Evolutionary conservation across 1,140 invertebrate species (phyloP).

Genomic region (Daktulosphaira vitifoliae): DNA sequence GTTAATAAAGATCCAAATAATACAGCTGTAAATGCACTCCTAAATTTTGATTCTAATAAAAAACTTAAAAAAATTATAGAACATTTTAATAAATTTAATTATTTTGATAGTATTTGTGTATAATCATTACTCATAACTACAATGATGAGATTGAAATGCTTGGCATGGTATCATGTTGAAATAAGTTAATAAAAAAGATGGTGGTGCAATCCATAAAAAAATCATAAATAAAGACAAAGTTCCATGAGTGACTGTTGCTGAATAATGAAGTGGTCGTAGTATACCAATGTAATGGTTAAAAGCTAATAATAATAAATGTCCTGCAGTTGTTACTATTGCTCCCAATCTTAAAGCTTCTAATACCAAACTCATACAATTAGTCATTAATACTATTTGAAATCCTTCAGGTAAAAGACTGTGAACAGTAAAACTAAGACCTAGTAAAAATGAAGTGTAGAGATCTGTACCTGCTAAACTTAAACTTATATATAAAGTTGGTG

Average conservation of each 20-base stretch:
- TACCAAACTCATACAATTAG: constrained; percentile 42
- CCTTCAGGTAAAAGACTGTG: constrained; percentile 47
- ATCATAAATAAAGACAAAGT: constrained; percentile 45
- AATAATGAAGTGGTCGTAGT: constrained; percentile 54
- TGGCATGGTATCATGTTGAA: constrained; percentile 46
- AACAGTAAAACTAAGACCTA: constrained; percentile 48
- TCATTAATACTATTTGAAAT: constrained; percentile 21
- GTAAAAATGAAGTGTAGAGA: constrained; percentile 47
- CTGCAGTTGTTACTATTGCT: constrained; percentile 52
- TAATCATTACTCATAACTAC: constrained; percentile 6
- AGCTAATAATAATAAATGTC: constrained; percentile 57
- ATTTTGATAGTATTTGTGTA: too few species aligned
- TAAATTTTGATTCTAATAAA: constrained; percentile 45
- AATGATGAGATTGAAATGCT: constrained; percentile 43
- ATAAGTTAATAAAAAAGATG: constrained; percentile 47
- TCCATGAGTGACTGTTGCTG: constrained; percentile 48
- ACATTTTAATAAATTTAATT: too few species aligned
- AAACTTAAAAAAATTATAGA: constrained; percentile 40
- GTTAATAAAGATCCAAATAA: constrained; percentile 48
- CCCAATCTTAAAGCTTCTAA: constrained; percentile 50
- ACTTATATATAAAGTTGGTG: constrained; percentile 52
- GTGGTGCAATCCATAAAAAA: constrained; percentile 50
- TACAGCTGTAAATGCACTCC: constrained; percentile 45
- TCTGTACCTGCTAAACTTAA: constrained; percentile 54
- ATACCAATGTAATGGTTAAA: constrained; percentile 61